These are phyloP conservation scores for Motacilla tschutschensis DNA, from an alignment of 2,113 vertebrate genomes.

Conservation along the genomic window DNA sequence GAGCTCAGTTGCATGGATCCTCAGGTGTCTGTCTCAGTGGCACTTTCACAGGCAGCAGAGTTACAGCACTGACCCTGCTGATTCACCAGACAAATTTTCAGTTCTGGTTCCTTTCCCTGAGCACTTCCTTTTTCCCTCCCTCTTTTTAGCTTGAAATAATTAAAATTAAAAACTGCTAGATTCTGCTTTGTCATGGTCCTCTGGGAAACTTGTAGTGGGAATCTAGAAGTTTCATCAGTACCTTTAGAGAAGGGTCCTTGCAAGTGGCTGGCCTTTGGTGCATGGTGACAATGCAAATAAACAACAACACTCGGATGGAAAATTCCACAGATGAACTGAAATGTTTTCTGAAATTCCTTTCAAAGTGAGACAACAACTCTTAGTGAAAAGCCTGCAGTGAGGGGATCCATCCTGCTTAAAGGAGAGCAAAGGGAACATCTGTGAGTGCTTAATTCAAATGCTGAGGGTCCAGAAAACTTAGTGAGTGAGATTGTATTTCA, in stretches of 20 bases:
- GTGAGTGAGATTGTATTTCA: slow-evolving; percentile 5
- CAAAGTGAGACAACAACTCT: slow-evolving; percentile 1
- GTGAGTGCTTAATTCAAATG: slow-evolving; percentile 19
- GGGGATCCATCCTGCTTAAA: neutral
- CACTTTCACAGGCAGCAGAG: neutral
- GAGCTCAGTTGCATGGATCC: neutral
- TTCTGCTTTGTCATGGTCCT: neutral
- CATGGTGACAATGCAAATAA: slow-evolving; percentile 4
- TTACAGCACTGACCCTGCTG: neutral
- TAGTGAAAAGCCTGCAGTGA: neutral
- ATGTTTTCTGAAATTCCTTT: slow-evolving; percentile 18
- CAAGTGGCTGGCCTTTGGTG: neutral
- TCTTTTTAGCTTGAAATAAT: neutral
- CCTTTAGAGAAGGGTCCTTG: neutral
- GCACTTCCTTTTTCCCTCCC: neutral
- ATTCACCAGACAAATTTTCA: neutral
- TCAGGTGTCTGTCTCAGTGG: neutral
- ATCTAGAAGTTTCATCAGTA: neutral
- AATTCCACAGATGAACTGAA: neutral
- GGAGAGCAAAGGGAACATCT: slow-evolving; percentile 17
- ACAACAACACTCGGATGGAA: neutral
- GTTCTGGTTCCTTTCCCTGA: neutral
- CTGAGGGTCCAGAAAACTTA: neutral
- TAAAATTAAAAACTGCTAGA: neutral
- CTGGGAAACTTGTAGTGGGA: neutral